These are phyloP conservation scores for Sanderia malayensis DNA, from an alignment of 30 jellyfish, hydroid and myxozoan species.

Conservation along the genomic window DNA sequence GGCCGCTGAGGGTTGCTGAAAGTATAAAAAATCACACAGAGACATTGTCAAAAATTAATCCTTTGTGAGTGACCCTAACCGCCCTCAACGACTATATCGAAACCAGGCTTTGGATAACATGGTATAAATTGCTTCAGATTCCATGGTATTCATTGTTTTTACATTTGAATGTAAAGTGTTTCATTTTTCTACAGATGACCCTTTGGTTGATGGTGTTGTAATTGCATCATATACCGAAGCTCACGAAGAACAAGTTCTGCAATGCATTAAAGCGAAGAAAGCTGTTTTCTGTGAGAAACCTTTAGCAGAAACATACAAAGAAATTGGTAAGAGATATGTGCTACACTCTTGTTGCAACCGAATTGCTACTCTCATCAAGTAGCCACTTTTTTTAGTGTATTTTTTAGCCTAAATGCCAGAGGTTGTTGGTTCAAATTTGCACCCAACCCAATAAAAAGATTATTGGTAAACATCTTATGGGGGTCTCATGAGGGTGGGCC, in stretches of 20 bases:
- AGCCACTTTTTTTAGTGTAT: no score
- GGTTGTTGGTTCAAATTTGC: no score
- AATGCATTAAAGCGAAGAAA: constrained; percentile 71
- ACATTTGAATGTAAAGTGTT: neutral
- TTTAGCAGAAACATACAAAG: constrained; percentile 79
- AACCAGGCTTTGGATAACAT: neutral
- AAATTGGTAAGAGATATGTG: constrained; percentile 74
- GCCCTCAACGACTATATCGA: neutral
- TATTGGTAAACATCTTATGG: no score
- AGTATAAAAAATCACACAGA: no score
- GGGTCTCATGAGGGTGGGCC: no score
- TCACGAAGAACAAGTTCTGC: constrained; percentile 68
- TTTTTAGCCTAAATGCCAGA: no score
- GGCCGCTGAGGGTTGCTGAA: no score
- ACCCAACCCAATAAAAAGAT: no score
- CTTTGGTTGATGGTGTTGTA: constrained; percentile 70
- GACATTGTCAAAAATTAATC: no score
- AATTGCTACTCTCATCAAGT: no score
- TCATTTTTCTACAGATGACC: constrained; percentile 53
- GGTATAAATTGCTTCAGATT: neutral
- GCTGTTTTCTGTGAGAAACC: constrained; percentile 99
- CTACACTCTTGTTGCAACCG: no score
- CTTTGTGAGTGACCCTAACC: neutral
- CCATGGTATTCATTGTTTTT: neutral
- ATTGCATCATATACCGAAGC: constrained; percentile 84